Evolutionary conservation across 2,888 invertebrate genomes (phyloP).

Genomic region (Andrena trimmerana): DNA sequence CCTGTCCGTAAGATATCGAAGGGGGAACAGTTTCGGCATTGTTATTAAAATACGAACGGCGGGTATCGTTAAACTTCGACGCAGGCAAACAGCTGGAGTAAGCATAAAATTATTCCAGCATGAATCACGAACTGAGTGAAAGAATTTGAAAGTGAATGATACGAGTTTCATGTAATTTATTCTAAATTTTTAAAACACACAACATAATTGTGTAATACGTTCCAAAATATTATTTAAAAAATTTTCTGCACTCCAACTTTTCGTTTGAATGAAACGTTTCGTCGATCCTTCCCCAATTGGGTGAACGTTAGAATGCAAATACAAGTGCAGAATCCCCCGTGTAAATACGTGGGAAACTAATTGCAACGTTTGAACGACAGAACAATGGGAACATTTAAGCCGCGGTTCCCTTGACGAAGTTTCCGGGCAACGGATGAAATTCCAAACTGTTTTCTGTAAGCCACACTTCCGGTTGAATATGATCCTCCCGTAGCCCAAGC

Average conservation of each 20-base stretch:
- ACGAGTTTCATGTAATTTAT: too few species aligned
- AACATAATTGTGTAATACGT: too few species aligned
- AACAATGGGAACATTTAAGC: slow-evolving; percentile 56
- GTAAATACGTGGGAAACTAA: slow-evolving; percentile 62
- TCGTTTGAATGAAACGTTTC: background rate
- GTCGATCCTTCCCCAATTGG: background rate
- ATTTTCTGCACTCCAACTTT: background rate
- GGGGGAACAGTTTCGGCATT: slow-evolving; percentile 41
- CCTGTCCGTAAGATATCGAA: slow-evolving; percentile 39
- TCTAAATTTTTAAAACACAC: too few species aligned
- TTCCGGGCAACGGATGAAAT: slow-evolving; percentile 58
- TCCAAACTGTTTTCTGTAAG: slow-evolving; percentile 64
- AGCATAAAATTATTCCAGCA: too few species aligned
- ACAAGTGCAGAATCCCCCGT: background rate
- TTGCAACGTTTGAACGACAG: slow-evolving; percentile 55
- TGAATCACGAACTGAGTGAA: too few species aligned
- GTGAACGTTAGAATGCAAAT: background rate
- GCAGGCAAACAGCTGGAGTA: too few species aligned
- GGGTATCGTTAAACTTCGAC: too few species aligned
- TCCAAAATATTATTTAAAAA: background rate
- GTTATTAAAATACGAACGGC: slow-evolving; percentile 46
- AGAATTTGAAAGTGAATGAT: too few species aligned
- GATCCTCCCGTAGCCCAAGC: slow-evolving; percentile 43
- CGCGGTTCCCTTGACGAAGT: slow-evolving; percentile 36
- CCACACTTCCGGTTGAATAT: slow-evolving; percentile 63